Evolutionary conservation across 1,140 invertebrate genomes (phyloP), one percentile per base, ranked within the genome.

Genomic region (Atopsyche davidsoni): DNA sequence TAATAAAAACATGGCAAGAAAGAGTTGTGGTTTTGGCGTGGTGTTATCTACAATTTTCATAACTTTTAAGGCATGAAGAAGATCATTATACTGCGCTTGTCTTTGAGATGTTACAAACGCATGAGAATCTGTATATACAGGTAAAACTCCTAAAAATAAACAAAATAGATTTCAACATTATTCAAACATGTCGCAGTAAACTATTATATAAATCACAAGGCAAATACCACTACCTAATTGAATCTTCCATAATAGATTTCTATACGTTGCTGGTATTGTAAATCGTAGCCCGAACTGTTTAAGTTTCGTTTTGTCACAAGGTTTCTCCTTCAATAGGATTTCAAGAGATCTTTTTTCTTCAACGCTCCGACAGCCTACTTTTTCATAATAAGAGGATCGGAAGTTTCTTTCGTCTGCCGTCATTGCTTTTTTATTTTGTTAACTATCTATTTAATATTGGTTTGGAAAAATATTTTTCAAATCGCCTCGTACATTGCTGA

Each of bases 321-420:
- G 83, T 64, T 85, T 85, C 55, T 94, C 91, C 63, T 91, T 90
- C 47, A 94, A 72, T 4, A 96, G 72, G 64, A 91, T 91, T 73
- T 95, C 90, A n/a, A 95, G 67, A 0, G 89, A 91, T 69, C 89
- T 91, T 66, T 92, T 93, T 65, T 95, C 91, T 68, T 94, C 91
- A 0, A 94, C 89, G 57, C 86, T 87, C 43, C 83, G 80, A 72
- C 88, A 92, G 42, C 89, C 91, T 34, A 92, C 88, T 63, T 88
- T 89, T 67, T 89, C 87, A 62, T 94, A 94, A 62, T 93, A 95
- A 14, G 87, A 83, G 0, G 87, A 91, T 22, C 92, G 80, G 71
- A 95, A 94, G 73, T 94, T 95, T 59, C 89, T 71, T 63, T 87
- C 83, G 57, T 88, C 85, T 2, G 77, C 70, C 56, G 65, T 62